Evolutionary conservation across 2,113 vertebrate genomes (phyloP).

Genomic region (Cynoglossus semilaevis): DNA sequence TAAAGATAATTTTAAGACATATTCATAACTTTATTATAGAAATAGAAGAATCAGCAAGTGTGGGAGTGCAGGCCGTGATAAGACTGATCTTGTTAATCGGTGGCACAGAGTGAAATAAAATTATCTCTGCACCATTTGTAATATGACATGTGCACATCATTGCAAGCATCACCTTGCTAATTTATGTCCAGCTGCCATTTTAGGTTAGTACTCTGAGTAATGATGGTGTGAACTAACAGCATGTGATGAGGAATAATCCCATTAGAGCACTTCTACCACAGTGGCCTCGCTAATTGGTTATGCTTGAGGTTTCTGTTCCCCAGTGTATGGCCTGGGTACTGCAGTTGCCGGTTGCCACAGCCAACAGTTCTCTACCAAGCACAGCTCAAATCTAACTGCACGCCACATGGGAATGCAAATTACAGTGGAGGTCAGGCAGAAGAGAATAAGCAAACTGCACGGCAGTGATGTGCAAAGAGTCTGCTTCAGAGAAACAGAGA

Average conservation of each 20-base stretch:
- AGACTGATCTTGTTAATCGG: not conserved
- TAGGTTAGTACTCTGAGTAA: slow-evolving; percentile 4
- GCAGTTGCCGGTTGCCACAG: slow-evolving; percentile 36
- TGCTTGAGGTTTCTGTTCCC: slow-evolving; percentile 19
- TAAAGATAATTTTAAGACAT: too few relatives aligned
- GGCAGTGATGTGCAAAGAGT: not conserved
- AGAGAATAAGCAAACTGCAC: not conserved
- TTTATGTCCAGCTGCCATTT: not conserved
- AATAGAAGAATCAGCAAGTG: not conserved
- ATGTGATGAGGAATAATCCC: slow-evolving; percentile 30
- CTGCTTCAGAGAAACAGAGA: not conserved
- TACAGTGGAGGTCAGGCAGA: not conserved
- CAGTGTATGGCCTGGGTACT: slow-evolving; percentile 23
- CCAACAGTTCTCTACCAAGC: not conserved
- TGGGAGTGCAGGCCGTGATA: not conserved
- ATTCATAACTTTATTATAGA: not conserved
- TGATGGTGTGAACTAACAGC: slow-evolving; percentile 12
- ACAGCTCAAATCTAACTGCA: slow-evolving; percentile 12
- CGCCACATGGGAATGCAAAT: slow-evolving; percentile 16
- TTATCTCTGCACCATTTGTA: not conserved
- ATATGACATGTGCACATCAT: not conserved
- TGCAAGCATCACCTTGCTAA: not conserved
- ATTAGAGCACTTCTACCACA: slow-evolving; percentile 27
- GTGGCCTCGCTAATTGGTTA: slow-evolving; percentile 38
- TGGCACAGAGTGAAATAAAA: not conserved